Percentiles rank a stretch among this genome's conserved stretches.
Conservation (phyloP, 2,888 invertebrate species). For the Aplocera efformata region DNA sequence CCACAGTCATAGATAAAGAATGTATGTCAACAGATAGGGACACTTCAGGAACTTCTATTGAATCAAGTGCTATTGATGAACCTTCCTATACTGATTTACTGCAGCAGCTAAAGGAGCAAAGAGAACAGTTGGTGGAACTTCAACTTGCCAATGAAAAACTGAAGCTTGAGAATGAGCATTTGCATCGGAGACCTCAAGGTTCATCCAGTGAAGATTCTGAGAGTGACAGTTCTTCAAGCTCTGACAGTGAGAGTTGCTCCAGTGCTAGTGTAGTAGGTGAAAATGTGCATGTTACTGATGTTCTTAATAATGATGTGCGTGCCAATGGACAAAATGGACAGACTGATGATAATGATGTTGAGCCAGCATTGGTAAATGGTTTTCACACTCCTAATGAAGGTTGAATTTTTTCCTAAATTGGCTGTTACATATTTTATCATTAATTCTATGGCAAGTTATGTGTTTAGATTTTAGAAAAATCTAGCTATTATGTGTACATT, state of each 20-base stretch:
- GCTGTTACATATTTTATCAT: no score
- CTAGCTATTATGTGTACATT: no score
- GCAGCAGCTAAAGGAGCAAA: conserved; percentile 74
- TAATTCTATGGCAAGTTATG: no score
- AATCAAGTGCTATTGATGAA: conserved; percentile 54
- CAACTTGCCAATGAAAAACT: conserved; percentile 82
- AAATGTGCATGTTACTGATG: conserved; percentile 29
- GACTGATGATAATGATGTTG: conserved; percentile 38
- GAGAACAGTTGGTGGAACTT: conserved; percentile 82
- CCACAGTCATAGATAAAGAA: conserved; percentile 48
- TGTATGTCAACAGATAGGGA: conserved; percentile 63
- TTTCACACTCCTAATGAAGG: conserved; percentile 53
- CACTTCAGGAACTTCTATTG: conserved; percentile 57
- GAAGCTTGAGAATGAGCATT: conserved; percentile 81
- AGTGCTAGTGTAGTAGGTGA: conserved; percentile 44
- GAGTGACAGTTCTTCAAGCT: conserved; percentile 79
- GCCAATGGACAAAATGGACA: conserved; percentile 47
- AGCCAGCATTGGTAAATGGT: conserved; percentile 64
- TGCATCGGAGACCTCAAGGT: conserved; percentile 63
- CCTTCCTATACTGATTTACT: conserved; percentile 53
- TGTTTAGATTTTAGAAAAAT: no score
- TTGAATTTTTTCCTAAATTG: conserved; percentile 26
- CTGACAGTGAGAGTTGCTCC: conserved; percentile 70
- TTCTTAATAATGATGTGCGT: conserved; percentile 35
- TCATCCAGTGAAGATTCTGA: conserved; percentile 81